phyloP scores from a whole-genome alignment of 2,113 vertebrate species.

The Neomonachus schauinslandi region DNA sequence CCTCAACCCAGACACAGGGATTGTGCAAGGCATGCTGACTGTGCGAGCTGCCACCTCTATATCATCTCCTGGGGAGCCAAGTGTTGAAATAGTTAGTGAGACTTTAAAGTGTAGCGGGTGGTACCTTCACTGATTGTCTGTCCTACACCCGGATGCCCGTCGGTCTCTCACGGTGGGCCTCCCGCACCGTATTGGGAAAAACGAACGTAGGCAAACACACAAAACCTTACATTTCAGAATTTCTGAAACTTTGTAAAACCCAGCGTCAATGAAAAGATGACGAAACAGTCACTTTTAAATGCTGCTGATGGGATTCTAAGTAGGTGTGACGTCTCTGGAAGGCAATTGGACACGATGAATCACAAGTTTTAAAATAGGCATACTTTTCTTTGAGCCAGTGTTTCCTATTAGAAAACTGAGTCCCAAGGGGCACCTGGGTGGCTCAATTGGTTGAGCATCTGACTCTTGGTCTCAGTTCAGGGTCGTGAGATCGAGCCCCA shows the following conservation, averaged over 20 bases:
- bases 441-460: not conserved
- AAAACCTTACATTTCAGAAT: not conserved
- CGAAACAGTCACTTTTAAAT: not conserved
- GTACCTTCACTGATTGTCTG: not conserved
- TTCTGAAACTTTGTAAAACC: not conserved
- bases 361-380: not conserved
- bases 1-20: not conserved
- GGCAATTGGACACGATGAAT: not conserved
- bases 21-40: not conserved
- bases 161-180: not conserved
- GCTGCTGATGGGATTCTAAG: not conserved
- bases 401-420: not conserved
- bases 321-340: not conserved
- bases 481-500: not conserved
- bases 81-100: not conserved
- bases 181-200: not conserved
- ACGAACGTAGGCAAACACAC: not conserved
- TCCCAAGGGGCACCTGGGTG: not conserved
- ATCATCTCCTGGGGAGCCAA: not conserved
- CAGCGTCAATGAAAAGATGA: not conserved
- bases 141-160: not conserved
- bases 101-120: not conserved
- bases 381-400: not conserved
- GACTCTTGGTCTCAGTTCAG: not conserved
- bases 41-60: not conserved